These are phyloP conservation scores for Spilarctia lutea DNA, from an alignment of 2,888 invertebrate genomes.

Conservation along the genomic window DNA sequence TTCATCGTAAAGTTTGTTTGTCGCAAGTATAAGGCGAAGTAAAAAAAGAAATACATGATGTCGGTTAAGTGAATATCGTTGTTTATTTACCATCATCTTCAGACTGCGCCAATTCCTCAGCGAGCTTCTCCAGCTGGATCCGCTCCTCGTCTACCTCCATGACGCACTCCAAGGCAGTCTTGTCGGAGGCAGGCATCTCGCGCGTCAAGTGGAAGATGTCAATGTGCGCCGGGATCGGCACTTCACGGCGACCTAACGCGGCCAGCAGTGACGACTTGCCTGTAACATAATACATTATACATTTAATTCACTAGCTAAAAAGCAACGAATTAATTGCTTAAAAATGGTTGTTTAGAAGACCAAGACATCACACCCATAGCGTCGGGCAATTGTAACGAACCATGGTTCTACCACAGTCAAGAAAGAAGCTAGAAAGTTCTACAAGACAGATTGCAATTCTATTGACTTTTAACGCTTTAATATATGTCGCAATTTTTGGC, in stretches of 20 bases:
- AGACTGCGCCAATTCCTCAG: slow-evolving; percentile 94
- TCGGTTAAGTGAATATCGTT: background rate
- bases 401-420: too few species aligned
- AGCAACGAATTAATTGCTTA: too few species aligned
- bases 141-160: slow-evolving; percentile 99
- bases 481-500: background rate
- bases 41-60: too few species aligned
- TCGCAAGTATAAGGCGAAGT: too few species aligned
- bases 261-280: slow-evolving; percentile 97
- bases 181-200: slow-evolving; percentile 99
- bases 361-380: too few species aligned
- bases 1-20: too few species aligned
- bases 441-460: too few species aligned
- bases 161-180: slow-evolving; percentile 97
- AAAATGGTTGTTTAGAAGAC: too few species aligned
- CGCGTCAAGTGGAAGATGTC: slow-evolving; percentile 99
- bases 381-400: too few species aligned
- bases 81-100: slow-evolving; percentile 91
- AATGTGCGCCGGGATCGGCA: slow-evolving; percentile 98
- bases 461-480: background rate
- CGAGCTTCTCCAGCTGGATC: slow-evolving; percentile 95
- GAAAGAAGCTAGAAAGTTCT: too few species aligned
- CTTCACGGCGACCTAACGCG: slow-evolving; percentile 96
- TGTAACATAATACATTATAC: slow-evolving; percentile 57
- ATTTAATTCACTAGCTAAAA: too few species aligned